A percentile compares a stretch with the other conserved stretches of the same genome.
phyloP scores from a whole-genome alignment of 1,140 invertebrate genomes.

The Metopolophium dirhodum region DNA sequence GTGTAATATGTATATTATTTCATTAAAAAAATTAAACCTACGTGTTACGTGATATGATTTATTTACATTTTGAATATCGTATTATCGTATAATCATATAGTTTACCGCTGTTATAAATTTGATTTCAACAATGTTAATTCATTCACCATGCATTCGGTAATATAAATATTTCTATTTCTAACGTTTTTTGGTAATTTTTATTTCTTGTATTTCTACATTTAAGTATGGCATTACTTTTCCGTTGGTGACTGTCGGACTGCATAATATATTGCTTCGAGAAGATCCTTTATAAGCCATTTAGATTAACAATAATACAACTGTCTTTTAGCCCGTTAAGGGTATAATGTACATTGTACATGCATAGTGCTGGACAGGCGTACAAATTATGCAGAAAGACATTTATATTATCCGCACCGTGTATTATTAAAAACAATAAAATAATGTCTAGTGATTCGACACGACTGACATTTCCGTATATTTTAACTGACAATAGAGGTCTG shows the following conservation, averaged over 20 bases:
- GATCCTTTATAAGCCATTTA: slow-evolving; percentile 5
- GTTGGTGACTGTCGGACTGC: not conserved
- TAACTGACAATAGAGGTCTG: not conserved
- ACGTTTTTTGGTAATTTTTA: not conserved
- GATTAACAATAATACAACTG: not conserved
- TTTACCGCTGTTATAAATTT: not conserved
- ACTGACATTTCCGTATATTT: not conserved
- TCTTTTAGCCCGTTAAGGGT: not conserved
- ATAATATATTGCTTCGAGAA: not conserved
- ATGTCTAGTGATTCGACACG: not conserved
- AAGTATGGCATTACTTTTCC: not conserved
- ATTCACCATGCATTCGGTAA: not conserved
- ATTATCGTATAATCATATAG: too few species aligned
- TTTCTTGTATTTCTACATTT: not conserved
- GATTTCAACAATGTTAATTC: not conserved
- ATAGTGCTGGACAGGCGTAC: not conserved
- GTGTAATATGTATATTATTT: not conserved
- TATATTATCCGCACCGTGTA: not conserved
- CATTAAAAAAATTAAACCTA: not conserved
- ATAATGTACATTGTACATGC: not conserved
- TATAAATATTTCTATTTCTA: not conserved
- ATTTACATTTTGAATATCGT: not conserved
- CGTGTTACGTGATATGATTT: not conserved
- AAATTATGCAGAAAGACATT: not conserved
- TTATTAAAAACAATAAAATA: not conserved